phyloP scores from a whole-genome alignment of 2,797 vertebrate species.

The Antennarius maculatus region DNA sequence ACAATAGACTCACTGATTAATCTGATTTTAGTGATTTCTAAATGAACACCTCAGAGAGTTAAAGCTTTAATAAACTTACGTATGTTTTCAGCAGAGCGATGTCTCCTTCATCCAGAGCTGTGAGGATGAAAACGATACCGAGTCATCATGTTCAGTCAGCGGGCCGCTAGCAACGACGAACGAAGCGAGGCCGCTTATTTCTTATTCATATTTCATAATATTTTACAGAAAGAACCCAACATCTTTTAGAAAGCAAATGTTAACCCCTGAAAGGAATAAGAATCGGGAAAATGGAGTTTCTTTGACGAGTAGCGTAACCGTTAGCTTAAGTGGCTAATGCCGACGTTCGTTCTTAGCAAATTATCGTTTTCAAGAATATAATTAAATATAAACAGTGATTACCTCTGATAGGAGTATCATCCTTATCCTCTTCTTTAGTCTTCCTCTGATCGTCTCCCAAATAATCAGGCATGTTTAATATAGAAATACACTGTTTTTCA shows the following conservation, averaged over 20 bases:
- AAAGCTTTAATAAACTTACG: slow-evolving; percentile 79
- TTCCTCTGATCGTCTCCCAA: slow-evolving; percentile 93
- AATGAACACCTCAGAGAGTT: rapidly evolving
- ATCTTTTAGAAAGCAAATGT: rapidly evolving
- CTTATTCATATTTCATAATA: rapidly evolving
- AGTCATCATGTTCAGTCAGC: not conserved
- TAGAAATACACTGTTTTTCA: not conserved
- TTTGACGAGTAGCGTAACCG: slow-evolving; percentile 25
- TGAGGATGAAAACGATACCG: slow-evolving; percentile 47
- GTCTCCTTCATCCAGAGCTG: slow-evolving; percentile 98
- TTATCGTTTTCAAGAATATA: not conserved
- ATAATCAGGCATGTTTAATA: slow-evolving; percentile 90
- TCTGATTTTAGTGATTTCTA: rapidly evolving
- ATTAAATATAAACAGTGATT: not conserved
- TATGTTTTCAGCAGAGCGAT: slow-evolving; percentile 98
- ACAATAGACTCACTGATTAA: not conserved
- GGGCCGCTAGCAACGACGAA: slow-evolving; percentile 2
- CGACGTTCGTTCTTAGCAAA: not conserved
- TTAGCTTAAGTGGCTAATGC: slow-evolving; percentile 48
- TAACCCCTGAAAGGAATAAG: not conserved
- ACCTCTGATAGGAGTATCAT: slow-evolving; percentile 93
- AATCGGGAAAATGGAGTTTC: rapidly evolving
- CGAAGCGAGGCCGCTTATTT: not conserved
- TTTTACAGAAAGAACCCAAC: rapidly evolving
- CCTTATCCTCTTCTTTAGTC: slow-evolving; percentile 93